phyloP scores from a whole-genome alignment of 2,797 vertebrate genomes.

The Florisuga fusca region DNA sequence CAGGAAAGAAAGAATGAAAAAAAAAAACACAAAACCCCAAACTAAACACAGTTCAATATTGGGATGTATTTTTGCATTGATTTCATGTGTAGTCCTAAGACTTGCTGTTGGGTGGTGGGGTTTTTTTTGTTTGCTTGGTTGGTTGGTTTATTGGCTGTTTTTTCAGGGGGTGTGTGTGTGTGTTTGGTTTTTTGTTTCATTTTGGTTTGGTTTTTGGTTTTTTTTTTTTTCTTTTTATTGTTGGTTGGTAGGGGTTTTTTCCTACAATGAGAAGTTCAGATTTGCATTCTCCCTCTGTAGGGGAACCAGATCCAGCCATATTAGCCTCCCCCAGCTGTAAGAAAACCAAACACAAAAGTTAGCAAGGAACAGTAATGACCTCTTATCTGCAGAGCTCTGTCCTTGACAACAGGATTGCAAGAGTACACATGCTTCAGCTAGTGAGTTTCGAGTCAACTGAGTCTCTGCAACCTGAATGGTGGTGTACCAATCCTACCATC shows the following conservation, averaged over 20 bases:
- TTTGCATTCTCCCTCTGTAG: neutral
- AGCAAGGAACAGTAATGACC: neutral
- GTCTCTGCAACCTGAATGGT: neutral
- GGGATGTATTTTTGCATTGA: neutral
- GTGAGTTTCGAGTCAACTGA: neutral
- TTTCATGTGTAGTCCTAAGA: neutral
- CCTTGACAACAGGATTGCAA: neutral
- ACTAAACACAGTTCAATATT: neutral
- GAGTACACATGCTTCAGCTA: neutral
- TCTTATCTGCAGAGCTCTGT: neutral
- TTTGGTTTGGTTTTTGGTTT: too few relatives aligned
- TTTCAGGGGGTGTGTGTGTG: too few relatives aligned
- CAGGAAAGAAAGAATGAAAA: neutral
- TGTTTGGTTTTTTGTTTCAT: too few relatives aligned
- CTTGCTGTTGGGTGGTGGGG: neutral
- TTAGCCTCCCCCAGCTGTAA: rapidly evolving
- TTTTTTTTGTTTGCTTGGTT: too few relatives aligned
- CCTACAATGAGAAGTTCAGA: neutral
- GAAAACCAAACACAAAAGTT: neutral
- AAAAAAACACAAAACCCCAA: rapidly evolving
- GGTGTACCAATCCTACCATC: neutral
- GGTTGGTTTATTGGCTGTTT: too few relatives aligned
- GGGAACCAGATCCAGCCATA: neutral
- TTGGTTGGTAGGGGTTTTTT: too few relatives aligned
- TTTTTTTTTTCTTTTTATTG: too few relatives aligned